These are phyloP conservation scores for Elegia similella DNA, from an alignment of 2,888 invertebrate genomes.

Conservation along the genomic window DNA sequence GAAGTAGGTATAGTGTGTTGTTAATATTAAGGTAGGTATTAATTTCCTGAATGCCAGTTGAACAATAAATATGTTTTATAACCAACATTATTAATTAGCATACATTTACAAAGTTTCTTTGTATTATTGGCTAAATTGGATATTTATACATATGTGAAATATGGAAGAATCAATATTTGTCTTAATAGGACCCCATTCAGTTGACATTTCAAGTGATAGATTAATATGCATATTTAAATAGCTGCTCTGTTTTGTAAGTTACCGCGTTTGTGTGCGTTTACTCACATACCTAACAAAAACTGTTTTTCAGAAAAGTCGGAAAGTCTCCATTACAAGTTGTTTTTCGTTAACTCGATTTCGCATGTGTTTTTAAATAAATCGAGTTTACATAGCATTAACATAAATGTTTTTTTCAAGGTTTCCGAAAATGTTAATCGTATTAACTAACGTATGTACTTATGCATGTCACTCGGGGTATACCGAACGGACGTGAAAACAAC, in stretches of 20 bases:
- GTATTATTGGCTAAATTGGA: neutral
- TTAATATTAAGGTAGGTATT: neutral
- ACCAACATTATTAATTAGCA: conserved; percentile 17
- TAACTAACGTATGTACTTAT: conserved; percentile 1
- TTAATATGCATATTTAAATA: neutral
- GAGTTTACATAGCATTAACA: conserved; percentile 18
- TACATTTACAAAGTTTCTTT: neutral
- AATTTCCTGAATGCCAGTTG: neutral
- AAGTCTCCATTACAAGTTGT: neutral
- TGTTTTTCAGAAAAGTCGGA: neutral
- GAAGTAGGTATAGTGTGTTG: neutral
- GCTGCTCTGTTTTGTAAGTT: neutral
- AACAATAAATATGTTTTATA: neutral
- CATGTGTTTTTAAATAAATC: conserved; percentile 17
- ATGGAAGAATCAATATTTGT: neutral
- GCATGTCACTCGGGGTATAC: conserved; percentile 15
- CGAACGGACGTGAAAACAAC: conserved; percentile 10
- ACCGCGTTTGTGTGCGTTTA: neutral
- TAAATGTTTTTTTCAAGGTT: conserved; percentile 22
- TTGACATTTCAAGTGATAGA: neutral
- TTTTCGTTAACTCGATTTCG: conserved; percentile 3
- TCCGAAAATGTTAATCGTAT: neutral
- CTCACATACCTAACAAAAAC: neutral
- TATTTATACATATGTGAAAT: neutral
- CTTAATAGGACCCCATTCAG: neutral